Evolutionary conservation across 2,888 invertebrate species (phyloP).

Genomic region (Onthophagus sagittarius): DNA sequence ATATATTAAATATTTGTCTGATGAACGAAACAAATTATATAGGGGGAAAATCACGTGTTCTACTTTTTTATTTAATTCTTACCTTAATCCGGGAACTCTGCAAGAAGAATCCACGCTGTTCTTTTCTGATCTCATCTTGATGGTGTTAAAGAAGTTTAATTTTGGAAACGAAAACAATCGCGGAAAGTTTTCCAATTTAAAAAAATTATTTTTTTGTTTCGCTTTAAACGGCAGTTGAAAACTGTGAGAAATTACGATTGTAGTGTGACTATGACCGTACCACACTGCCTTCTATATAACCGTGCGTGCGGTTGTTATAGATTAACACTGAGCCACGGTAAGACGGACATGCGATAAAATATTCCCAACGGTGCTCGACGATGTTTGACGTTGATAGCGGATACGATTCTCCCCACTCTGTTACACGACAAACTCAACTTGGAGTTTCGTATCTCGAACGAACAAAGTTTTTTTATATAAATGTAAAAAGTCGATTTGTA

Average conservation of each 20-base stretch:
- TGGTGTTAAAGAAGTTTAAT: too few species aligned
- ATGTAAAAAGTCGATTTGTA: too few species aligned
- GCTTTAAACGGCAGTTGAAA: not conserved
- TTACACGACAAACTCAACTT: conserved; percentile 3
- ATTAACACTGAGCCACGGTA: conserved; percentile 30
- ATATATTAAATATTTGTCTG: not conserved
- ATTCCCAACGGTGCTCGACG: conserved; percentile 28
- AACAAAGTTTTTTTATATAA: too few species aligned
- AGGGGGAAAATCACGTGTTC: not conserved
- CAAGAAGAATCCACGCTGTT: conserved; percentile 35
- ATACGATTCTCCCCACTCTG: conserved; percentile 17
- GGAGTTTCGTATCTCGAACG: not conserved
- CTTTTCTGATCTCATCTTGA: conserved; percentile 29
- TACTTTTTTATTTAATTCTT: conserved; percentile 19
- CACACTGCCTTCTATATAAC: not conserved
- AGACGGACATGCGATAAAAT: conserved; percentile 30
- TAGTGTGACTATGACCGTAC: not conserved
- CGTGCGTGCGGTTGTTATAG: conserved; percentile 20
- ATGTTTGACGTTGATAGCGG: conserved; percentile 29
- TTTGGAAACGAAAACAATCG: conserved; percentile 1
- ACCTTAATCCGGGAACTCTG: conserved; percentile 38
- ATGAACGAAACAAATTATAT: not conserved
- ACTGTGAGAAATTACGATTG: not conserved
- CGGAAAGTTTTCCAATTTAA: not conserved
- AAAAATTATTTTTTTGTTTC: not conserved